Percentiles rank a stretch among this genome's conserved stretches.
phyloP scores from a whole-genome alignment of 2,888 invertebrate species.

The Alentia gelatinosa region DNA sequence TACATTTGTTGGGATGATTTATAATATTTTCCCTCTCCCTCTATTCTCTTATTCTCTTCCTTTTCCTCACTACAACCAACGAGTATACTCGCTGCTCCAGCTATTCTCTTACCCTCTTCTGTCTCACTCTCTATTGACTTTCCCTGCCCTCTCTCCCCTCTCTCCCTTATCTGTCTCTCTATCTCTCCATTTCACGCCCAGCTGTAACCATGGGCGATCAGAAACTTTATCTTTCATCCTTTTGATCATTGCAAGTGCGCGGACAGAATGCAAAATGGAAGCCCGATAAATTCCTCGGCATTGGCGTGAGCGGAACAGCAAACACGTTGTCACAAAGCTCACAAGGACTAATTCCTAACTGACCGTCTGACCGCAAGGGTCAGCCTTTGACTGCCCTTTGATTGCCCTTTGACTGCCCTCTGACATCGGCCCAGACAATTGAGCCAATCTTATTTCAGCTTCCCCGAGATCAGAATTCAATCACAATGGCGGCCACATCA shows the following conservation, averaged over 20 bases:
- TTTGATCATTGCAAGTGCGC: background rate
- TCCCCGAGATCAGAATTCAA: background rate
- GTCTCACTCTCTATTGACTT: too few species aligned
- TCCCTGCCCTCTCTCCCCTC: too few species aligned
- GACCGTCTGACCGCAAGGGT: background rate
- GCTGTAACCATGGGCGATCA: background rate
- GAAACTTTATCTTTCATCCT: background rate
- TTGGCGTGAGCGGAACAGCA: background rate
- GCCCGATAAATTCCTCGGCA: background rate
- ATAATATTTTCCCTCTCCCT: too few species aligned
- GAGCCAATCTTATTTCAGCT: slow-evolving; percentile 16
- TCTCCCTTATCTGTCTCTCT: too few species aligned
- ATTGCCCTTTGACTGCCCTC: background rate
- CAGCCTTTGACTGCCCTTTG: background rate
- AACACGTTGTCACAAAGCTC: background rate
- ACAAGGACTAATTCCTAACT: background rate
- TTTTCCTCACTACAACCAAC: too few species aligned
- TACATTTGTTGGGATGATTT: too few species aligned
- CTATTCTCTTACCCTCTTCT: too few species aligned
- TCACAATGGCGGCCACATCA: background rate
- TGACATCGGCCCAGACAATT: background rate
- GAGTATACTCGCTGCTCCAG: too few species aligned
- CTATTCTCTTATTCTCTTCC: too few species aligned
- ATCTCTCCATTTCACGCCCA: background rate
- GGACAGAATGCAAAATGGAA: background rate